phyloP scores from a whole-genome alignment of 2,797 vertebrate genomes.

The Onychomys arenicola region DNA sequence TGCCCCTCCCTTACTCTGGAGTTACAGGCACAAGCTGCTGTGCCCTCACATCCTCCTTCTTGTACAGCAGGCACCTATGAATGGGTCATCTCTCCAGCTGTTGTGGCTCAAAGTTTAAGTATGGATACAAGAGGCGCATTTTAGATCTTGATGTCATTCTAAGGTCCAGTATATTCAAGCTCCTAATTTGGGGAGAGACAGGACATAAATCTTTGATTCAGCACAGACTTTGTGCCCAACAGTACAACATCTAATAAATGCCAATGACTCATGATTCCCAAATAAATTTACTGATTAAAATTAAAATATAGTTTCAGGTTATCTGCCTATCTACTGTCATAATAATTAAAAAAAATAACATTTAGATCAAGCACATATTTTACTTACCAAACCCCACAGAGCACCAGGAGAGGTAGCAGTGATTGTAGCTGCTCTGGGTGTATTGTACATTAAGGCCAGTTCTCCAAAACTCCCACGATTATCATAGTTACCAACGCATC shows the following conservation, averaged over 20 bases:
- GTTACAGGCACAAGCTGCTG: background rate
- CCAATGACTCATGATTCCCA: background rate
- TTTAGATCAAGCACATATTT: slow-evolving; percentile 4
- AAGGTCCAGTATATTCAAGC: background rate
- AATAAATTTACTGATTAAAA: slow-evolving; percentile 22
- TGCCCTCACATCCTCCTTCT: background rate
- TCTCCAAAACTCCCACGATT: slow-evolving; percentile 98
- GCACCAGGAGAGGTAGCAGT: slow-evolving; percentile 96
- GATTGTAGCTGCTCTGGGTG: slow-evolving; percentile 98
- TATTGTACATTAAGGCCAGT: slow-evolving; percentile 99
- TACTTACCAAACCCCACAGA: slow-evolving; percentile 98
- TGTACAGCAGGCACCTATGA: background rate
- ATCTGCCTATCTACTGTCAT: background rate
- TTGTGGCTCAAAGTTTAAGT: background rate
- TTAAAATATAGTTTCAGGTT: background rate
- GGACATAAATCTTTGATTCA: background rate
- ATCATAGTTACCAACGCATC: slow-evolving; percentile 95
- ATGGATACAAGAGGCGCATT: background rate
- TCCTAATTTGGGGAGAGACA: background rate
- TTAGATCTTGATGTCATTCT: background rate
- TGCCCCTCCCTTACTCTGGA: no score
- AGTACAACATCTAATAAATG: background rate
- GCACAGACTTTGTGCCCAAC: background rate
- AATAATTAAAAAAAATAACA: background rate
- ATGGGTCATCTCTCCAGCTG: background rate